Conservation (phyloP, 2,113 vertebrate species). For the Beaufortia kweichowensis region DNA sequence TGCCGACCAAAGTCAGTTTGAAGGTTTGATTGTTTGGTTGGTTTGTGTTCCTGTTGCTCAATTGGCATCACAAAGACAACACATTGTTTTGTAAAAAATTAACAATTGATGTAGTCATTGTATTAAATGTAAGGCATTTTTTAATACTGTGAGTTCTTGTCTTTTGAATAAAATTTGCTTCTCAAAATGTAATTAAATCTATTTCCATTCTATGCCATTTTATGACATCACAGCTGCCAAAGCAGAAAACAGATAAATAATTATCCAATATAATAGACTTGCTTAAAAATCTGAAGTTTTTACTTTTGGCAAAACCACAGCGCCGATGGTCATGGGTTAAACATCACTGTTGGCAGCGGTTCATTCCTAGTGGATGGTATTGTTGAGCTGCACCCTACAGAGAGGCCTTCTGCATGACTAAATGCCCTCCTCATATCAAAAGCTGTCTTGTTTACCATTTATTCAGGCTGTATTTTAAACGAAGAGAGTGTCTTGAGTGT, state of each 20-base stretch:
- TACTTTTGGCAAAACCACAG: slow-evolving; percentile 7
- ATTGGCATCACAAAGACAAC: too few relatives aligned
- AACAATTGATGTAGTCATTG: too few relatives aligned
- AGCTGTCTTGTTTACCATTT: slow-evolving; percentile 17
- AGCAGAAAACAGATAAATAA: slow-evolving; percentile 24
- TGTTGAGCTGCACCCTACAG: slow-evolving; percentile 25
- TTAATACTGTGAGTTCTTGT: too few relatives aligned
- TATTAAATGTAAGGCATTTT: too few relatives aligned
- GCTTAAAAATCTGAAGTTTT: neutral
- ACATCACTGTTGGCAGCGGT: neutral
- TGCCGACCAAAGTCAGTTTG: too few relatives aligned
- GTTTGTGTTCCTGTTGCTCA: too few relatives aligned
- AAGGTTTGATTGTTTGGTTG: too few relatives aligned
- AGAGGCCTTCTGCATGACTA: slow-evolving; percentile 28
- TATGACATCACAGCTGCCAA: neutral
- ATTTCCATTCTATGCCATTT: too few relatives aligned
- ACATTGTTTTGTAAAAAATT: too few relatives aligned
- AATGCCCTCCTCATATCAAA: slow-evolving; percentile 21
- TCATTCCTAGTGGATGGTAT: neutral
- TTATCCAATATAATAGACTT: slow-evolving; percentile 32
- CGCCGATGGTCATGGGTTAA: slow-evolving; percentile 13
- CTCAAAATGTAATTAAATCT: too few relatives aligned
- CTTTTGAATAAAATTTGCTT: too few relatives aligned
- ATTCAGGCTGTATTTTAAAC: neutral
- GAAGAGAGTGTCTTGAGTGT: neutral